Percentiles rank a stretch among this genome's conserved stretches.
Evolutionary conservation across 1,140 invertebrate species (phyloP).

Genomic region (Callitettix versicolor): DNA sequence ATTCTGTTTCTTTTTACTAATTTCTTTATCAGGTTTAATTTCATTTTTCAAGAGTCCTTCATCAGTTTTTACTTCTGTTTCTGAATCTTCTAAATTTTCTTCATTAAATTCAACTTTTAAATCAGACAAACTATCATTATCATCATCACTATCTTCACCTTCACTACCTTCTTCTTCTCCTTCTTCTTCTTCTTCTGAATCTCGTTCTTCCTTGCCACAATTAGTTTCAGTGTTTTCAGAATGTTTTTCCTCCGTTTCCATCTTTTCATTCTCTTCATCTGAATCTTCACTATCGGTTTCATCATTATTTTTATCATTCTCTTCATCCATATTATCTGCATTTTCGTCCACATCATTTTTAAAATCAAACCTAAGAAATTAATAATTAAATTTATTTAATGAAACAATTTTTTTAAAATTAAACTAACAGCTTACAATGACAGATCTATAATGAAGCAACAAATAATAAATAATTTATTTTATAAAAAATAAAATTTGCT

Average conservation of each 20-base stretch:
- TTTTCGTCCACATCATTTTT: conserved; percentile 14
- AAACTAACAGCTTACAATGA: neutral
- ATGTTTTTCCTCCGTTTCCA: conserved; percentile 10
- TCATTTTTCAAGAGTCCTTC: too few species aligned
- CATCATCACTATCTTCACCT: conserved; percentile 28
- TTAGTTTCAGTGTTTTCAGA: conserved; percentile 20
- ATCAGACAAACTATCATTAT: conserved; percentile 22
- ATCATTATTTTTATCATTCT: conserved; percentile 26
- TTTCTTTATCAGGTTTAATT: neutral
- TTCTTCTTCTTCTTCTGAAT: conserved; percentile 29
- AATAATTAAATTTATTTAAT: neutral
- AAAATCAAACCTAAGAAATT: neutral
- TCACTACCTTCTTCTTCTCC: conserved; percentile 26
- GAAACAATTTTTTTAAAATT: neutral
- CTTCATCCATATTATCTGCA: conserved; percentile 29
- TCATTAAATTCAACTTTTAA: conserved; percentile 9
- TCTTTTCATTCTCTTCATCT: conserved; percentile 5
- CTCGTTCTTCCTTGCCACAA: conserved; percentile 27
- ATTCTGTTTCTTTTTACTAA: conserved; percentile 19
- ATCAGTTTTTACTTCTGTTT: too few species aligned
- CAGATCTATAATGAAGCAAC: too few species aligned
- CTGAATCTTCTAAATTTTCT: too few species aligned
- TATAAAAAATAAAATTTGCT: too few species aligned
- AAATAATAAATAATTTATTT: too few species aligned
- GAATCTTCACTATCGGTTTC: conserved; percentile 18